phyloP scores from a whole-genome alignment of 2,113 vertebrate species.

The Sorex fumeus region DNA sequence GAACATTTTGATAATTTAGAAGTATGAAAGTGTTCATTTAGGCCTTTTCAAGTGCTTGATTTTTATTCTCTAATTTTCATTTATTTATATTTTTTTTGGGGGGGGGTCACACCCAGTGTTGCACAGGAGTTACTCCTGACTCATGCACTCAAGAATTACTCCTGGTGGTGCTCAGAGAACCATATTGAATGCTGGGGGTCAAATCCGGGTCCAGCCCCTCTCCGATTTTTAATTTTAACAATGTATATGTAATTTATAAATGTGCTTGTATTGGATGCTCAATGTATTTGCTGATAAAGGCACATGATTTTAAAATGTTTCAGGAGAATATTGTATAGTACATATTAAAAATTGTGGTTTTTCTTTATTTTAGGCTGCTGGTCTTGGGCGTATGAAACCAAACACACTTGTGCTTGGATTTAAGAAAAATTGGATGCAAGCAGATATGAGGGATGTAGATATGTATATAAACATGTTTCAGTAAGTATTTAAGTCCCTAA shows the following conservation, averaged over 20 bases:
- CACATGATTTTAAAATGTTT: not conserved
- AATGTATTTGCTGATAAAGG: not conserved
- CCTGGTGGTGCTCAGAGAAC: no score
- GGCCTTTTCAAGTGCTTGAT: not conserved
- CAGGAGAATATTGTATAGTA: not conserved
- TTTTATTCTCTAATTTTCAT: slow-evolving; percentile 6
- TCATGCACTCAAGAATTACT: no score
- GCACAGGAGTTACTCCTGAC: no score
- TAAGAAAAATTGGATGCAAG: slow-evolving; percentile 96
- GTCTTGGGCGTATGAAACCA: slow-evolving; percentile 96
- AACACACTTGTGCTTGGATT: slow-evolving; percentile 98
- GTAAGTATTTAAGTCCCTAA: slow-evolving; percentile 89
- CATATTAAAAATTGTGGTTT: slow-evolving; percentile 56
- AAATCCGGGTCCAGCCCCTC: not conserved
- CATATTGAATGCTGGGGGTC: no score
- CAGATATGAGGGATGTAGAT: slow-evolving; percentile 97
- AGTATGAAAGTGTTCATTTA: not conserved
- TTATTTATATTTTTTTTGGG: slow-evolving; percentile 49
- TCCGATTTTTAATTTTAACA: not conserved
- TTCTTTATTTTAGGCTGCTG: slow-evolving; percentile 92
- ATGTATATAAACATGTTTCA: slow-evolving; percentile 98
- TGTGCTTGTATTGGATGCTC: not conserved
- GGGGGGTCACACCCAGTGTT: no score
- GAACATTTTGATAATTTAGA: not conserved
- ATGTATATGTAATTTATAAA: slow-evolving; percentile 25